phyloP scores from a whole-genome alignment of 2,888 invertebrate species.

The Strigamia maritima region DNA sequence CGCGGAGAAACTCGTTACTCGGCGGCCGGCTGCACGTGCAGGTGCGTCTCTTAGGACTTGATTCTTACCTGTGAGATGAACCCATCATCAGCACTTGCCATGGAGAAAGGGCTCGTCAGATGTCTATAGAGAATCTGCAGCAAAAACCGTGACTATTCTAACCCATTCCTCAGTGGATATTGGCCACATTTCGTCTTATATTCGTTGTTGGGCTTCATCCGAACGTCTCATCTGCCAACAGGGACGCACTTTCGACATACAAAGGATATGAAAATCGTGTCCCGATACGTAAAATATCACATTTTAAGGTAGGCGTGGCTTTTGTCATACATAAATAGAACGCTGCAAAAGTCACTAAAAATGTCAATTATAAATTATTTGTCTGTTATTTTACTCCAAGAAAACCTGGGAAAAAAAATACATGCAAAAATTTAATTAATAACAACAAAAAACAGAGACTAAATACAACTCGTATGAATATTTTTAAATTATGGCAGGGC shows the following conservation, averaged over 20 bases:
- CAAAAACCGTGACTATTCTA: neutral
- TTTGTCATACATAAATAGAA: neutral
- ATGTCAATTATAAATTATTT: too few species aligned
- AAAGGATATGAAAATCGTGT: slow-evolving; percentile 18
- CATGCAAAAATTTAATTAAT: too few species aligned
- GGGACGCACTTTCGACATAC: neutral
- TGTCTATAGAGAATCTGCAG: neutral
- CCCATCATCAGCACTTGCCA: neutral
- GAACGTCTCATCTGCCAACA: neutral
- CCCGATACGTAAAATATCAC: neutral
- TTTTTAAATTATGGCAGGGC: too few species aligned
- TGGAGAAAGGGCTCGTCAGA: neutral
- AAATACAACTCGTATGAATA: too few species aligned
- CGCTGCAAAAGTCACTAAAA: too few species aligned
- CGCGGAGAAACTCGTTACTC: neutral
- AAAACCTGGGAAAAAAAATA: too few species aligned
- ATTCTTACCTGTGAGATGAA: slow-evolving; percentile 9
- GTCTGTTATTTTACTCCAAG: too few species aligned
- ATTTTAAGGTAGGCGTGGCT: neutral
- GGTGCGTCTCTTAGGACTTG: slow-evolving; percentile 23
- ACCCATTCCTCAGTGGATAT: neutral
- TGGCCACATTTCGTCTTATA: neutral
- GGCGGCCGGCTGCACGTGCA: slow-evolving; percentile 24
- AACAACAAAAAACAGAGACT: too few species aligned
- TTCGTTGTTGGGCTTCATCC: neutral